Percentiles rank a stretch among this genome's conserved stretches.
These are phyloP conservation scores for Lepus europaeus DNA, from an alignment of 2,113 vertebrate species.

Conservation along the genomic window DNA sequence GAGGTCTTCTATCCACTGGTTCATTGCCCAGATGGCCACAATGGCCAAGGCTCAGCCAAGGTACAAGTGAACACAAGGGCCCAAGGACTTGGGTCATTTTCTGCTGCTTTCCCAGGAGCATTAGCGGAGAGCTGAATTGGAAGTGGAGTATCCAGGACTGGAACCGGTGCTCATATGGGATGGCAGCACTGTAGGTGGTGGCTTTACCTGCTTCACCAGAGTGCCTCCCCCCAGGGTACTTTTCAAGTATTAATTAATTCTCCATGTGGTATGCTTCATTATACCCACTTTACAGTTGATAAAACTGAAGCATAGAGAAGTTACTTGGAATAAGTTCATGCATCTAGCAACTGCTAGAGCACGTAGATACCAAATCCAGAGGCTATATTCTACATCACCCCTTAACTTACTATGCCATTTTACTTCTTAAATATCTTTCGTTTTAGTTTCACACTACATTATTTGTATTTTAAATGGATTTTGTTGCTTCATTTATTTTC, in stretches of 20 bases:
- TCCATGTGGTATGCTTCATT: background rate
- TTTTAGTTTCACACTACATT: background rate
- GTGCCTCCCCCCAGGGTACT: background rate
- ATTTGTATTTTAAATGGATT: slow-evolving; percentile 49
- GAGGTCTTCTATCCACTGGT: too few species aligned
- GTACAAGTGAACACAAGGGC: too few species aligned
- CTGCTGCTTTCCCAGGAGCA: too few species aligned
- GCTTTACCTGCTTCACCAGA: too few species aligned
- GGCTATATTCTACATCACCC: background rate
- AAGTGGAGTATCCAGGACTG: too few species aligned
- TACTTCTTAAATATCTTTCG: background rate
- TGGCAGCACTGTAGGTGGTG: too few species aligned
- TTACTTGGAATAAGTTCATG: background rate
- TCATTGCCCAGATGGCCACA: too few species aligned
- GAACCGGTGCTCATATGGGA: too few species aligned
- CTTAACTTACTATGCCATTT: background rate
- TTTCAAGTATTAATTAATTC: slow-evolving; percentile 10
- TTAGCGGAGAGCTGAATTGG: too few species aligned
- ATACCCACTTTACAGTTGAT: background rate
- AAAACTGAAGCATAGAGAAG: slow-evolving; percentile 20
- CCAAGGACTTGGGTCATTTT: too few species aligned
- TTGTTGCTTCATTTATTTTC: slow-evolving; percentile 13
- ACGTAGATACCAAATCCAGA: background rate
- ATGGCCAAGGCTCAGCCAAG: too few species aligned
- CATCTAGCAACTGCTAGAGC: background rate